Base-by-base conservation (phyloP, 2,113 vertebrate species). In the Lepus europaeus region DNA sequence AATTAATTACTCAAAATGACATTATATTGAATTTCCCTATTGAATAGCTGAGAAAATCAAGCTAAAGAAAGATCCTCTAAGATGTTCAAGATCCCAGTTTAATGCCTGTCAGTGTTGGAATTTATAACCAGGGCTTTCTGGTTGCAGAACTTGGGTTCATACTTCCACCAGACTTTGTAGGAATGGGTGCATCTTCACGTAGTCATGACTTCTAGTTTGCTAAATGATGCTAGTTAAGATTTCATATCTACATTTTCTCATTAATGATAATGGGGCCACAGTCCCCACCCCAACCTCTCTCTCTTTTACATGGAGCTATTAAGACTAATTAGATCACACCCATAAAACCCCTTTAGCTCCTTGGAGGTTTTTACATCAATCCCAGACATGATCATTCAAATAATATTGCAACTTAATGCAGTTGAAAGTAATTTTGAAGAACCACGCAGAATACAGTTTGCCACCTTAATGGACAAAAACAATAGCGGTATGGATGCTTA, bases 371-470 rank as follows among this genome's bases (percentile, higher is more conserved):
- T 91, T 59, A 72, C 61, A 66, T 74, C 87, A 87, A 80, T 86
- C 31, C 16, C 29, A 76, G 19, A 9, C 27, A 83, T 80, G 79
- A 84, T 79, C 83, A 89, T 80, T 94, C 27, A 89, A 93, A 91
- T 64, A 86, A 66, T 79, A 84, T 73, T 89, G 27, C 4, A 91
- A 72, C 19, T 83, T 31, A 78, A 29, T 87, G 72, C 8, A 93
- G 87, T 77, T 89, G 87, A 79, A 88, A 88, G 78, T 78, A 51
- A 91, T 79, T 95, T 80, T 87, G 59, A 94, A 87, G 45, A 95
- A 29, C 9, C 12, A 31, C 19, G 79, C 36, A 56, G 31, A 74
- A 19, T 89, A 63, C 27, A 16, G 4, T 77, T 61, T 91, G 31
- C 61, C 39, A 88, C 11, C 25, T 78, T 72, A 96, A 89, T 81